Evolutionary conservation across 2,113 vertebrate species (phyloP).

Genomic region (Varanus salvator): DNA sequence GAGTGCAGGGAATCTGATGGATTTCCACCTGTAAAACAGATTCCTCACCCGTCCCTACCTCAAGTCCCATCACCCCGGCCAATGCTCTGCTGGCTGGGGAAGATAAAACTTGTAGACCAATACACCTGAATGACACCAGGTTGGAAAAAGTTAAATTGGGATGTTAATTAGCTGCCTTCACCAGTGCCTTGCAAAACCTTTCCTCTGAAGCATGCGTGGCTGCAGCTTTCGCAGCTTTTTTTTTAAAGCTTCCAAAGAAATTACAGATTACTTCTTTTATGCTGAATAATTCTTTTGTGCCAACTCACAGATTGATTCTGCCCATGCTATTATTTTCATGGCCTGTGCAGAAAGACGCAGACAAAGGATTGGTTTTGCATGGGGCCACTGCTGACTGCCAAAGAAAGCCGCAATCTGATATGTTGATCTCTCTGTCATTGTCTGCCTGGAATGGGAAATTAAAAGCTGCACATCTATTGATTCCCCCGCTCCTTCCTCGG

Average conservation of each 20-base stretch:
- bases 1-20: too few species aligned
- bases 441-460: slow-evolving; percentile 11
- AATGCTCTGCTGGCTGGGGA: background rate
- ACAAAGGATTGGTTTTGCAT: slow-evolving; percentile 10
- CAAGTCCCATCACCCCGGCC: too few species aligned
- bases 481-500: background rate
- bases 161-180: background rate
- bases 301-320: slow-evolving; percentile 1
- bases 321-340: slow-evolving; percentile 2
- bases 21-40: too few species aligned
- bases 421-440: slow-evolving; percentile 6
- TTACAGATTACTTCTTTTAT: slow-evolving; percentile 26
- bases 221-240: background rate
- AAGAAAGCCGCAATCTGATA: slow-evolving; percentile 12
- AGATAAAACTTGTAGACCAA: background rate
- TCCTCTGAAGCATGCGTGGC: background rate
- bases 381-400: slow-evolving; percentile 2
- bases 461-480: background rate
- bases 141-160: background rate
- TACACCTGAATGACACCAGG: too few species aligned
- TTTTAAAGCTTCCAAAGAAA: slow-evolving; percentile 61
- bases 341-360: background rate
- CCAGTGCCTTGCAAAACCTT: background rate
- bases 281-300: slow-evolving; percentile 27
- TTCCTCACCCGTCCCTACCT: too few species aligned